These are phyloP conservation scores for Andrena praecox DNA, from an alignment of 2,888 invertebrate species.

Conservation along the genomic window DNA sequence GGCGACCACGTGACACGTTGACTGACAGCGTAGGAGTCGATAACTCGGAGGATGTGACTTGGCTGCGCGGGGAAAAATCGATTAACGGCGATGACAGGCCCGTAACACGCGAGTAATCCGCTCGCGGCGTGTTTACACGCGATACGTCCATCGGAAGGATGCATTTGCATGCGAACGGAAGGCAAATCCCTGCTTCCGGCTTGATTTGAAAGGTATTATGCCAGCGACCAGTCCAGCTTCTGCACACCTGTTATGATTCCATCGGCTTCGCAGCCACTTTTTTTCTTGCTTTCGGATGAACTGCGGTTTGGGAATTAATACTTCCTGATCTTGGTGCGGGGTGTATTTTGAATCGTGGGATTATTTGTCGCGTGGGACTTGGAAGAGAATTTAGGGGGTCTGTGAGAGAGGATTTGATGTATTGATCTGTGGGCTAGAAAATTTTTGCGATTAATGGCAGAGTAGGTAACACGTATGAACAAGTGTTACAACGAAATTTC, in stretches of 20 bases:
- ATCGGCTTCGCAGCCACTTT: conserved; percentile 12
- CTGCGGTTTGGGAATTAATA: too few relatives aligned
- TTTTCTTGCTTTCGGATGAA: not conserved
- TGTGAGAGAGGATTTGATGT: too few relatives aligned
- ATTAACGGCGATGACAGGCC: conserved; percentile 46
- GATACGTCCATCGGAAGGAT: conserved; percentile 56
- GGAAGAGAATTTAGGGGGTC: too few relatives aligned
- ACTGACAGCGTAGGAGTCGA: not conserved
- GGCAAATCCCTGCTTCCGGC: conserved; percentile 53
- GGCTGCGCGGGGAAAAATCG: conserved; percentile 41
- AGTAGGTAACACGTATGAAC: too few relatives aligned
- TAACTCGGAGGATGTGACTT: conserved; percentile 6
- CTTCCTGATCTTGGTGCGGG: too few relatives aligned
- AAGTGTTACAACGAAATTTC: too few relatives aligned
- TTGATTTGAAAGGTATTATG: conserved; percentile 46
- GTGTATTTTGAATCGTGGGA: too few relatives aligned
- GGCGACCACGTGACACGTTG: too few relatives aligned
- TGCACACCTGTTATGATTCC: conserved; percentile 54
- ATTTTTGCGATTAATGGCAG: too few relatives aligned
- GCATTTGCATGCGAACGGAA: conserved; percentile 54
- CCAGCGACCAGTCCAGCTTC: conserved; percentile 10
- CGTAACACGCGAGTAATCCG: conserved; percentile 54
- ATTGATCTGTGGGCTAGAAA: too few relatives aligned
- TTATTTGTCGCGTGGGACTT: too few relatives aligned
- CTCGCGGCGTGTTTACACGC: conserved; percentile 56